A percentile compares a stretch with the other conserved stretches of the same genome.
Conservation (phyloP, 2,797 vertebrate species). For the Anableps anableps region DNA sequence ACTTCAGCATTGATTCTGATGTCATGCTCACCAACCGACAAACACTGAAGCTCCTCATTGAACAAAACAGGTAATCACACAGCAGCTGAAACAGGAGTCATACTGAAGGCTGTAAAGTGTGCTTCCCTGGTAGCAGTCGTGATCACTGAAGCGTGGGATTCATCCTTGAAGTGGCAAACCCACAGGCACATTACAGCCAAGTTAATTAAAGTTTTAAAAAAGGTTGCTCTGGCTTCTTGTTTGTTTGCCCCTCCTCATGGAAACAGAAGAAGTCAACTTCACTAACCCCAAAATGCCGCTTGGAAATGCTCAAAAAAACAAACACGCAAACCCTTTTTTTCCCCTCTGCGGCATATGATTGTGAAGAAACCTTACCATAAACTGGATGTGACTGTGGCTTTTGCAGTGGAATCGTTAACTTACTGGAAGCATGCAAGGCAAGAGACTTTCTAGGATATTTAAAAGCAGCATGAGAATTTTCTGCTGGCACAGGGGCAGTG, state of each 20-base stretch:
- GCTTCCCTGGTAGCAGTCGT: slow-evolving; percentile 32
- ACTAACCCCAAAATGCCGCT: slow-evolving; percentile 64
- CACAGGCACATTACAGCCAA: slow-evolving; percentile 64
- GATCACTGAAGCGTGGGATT: slow-evolving; percentile 30
- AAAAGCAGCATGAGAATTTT: slow-evolving; percentile 75
- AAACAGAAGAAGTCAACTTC: slow-evolving; percentile 45
- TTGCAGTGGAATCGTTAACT: slow-evolving; percentile 45
- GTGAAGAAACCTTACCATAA: slow-evolving; percentile 61
- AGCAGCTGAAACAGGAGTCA: slow-evolving; percentile 13
- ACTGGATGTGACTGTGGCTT: slow-evolving; percentile 62
- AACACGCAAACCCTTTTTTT: slow-evolving; percentile 52
- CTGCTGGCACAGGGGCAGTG: slow-evolving; percentile 35
- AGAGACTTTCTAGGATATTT: slow-evolving; percentile 72
- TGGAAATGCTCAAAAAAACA: slow-evolving; percentile 68
- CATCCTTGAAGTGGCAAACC: slow-evolving; percentile 62
- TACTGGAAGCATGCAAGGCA: slow-evolving; percentile 47
- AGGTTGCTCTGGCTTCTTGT: slow-evolving; percentile 71
- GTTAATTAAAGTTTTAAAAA: slow-evolving; percentile 71
- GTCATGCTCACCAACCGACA: slow-evolving; percentile 93
- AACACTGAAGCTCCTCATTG: slow-evolving; percentile 92
- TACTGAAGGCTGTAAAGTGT: slow-evolving; percentile 18
- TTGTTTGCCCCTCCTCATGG: slow-evolving; percentile 65
- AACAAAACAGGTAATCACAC: slow-evolving; percentile 93
- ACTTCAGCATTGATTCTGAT: slow-evolving; percentile 95
- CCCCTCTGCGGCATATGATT: slow-evolving; percentile 46